These are phyloP conservation scores for Tanypteryx hageni DNA, from an alignment of 2,888 invertebrate genomes.

Conservation along the genomic window DNA sequence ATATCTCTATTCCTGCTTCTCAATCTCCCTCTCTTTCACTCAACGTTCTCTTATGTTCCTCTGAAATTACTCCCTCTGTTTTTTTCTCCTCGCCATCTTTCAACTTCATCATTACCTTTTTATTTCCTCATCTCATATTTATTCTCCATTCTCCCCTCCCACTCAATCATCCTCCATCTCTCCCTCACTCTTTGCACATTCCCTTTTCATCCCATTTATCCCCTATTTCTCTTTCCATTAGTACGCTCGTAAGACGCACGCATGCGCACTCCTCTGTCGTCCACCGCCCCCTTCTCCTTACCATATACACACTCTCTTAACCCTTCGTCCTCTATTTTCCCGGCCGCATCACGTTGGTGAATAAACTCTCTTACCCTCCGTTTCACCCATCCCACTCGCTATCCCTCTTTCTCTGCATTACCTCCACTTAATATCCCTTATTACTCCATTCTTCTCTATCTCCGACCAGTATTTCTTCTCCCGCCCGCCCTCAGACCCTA, in stretches of 20 bases:
- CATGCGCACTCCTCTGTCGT: too few relatives aligned
- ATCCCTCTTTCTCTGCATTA: neutral
- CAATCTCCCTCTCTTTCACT: too few relatives aligned
- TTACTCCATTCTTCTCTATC: conserved; percentile 27
- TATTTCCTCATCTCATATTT: too few relatives aligned
- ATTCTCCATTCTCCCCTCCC: neutral
- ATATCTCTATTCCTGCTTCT: too few relatives aligned
- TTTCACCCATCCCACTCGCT: neutral
- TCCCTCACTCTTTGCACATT: neutral
- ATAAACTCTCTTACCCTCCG: neutral
- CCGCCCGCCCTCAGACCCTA: neutral
- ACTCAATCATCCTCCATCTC: neutral
- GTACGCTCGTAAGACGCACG: too few relatives aligned
- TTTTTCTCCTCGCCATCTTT: too few relatives aligned
- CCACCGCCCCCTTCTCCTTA: neutral
- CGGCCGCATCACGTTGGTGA: neutral
- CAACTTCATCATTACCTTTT: too few relatives aligned
- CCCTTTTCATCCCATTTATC: too few relatives aligned
- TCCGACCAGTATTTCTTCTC: neutral
- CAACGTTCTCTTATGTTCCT: too few relatives aligned
- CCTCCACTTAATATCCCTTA: conserved; percentile 28
- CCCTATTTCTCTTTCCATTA: too few relatives aligned
- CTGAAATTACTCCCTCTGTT: too few relatives aligned
- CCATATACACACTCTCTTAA: neutral
- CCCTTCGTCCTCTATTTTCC: neutral